Evolutionary conservation across 2,888 invertebrate genomes (phyloP), one percentile per base, ranked within the genome.

Genomic region (Gerris lacustris): DNA sequence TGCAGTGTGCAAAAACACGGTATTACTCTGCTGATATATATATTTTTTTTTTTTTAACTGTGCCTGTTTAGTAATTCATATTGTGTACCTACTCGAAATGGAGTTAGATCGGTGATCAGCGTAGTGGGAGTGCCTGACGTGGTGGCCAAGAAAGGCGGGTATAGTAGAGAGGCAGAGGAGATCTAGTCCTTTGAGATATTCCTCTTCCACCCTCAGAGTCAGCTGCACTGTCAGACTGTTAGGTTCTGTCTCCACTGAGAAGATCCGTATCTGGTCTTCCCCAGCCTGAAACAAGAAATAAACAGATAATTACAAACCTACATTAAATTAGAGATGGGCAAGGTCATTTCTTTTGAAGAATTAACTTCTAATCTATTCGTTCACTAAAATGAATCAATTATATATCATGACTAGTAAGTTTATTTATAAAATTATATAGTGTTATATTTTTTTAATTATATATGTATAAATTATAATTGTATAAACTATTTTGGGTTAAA

Each of bases 261-360:
- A 82, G 18, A 81, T 79, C 76, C 80, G 81, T 63, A 82, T 82
- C 72, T 80, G 74, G 63, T 77, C 77, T 71, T 82, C 82, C 62
- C 79, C 78, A 9, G 82, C 82, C 83, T 82, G 6, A 76, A 74
- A 72, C 71, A 55, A 5, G 17, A 6, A 70, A 18, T 62, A 9
- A 44, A 67, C 4, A 31, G 31, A 31, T 31, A 31, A 31, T 31
- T 2, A 4, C 31, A 31, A 2, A 31, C 31, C 31, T 31, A 31
- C 31, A 2, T 31, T 31, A 31, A 31, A 31, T 31, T 31, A 31
- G 4, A 31, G 31, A 31, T 31, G 31, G 31, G 31, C 31, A 31
- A 31, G 31, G 31, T 31, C 31, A 4, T 31, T 31, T 4, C 2
- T 31, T 31, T 31, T 31, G 31, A 31, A 2, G 31, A 31, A 31